Evolutionary conservation across 2,113 vertebrate genomes (phyloP).

Genomic region (Dicerorhinus sumatrensis): DNA sequence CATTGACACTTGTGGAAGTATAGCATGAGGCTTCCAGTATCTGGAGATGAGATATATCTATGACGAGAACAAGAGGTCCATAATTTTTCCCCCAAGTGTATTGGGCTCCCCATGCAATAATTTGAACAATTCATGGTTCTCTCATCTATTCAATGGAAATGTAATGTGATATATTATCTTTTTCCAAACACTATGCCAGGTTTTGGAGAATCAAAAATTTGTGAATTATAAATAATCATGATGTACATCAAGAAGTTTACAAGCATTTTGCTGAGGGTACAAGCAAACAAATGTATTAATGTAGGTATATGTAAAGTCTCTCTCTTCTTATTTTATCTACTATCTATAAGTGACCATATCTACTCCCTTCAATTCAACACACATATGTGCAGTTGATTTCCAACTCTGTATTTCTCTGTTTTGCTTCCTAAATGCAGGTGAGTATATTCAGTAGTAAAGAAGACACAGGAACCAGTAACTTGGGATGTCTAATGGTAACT

Average conservation of each 20-base stretch:
- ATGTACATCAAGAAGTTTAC: background rate
- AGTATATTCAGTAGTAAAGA: background rate
- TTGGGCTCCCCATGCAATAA: background rate
- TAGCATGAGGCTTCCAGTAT: background rate
- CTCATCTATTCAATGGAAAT: background rate
- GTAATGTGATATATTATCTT: background rate
- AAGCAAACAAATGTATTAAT: background rate
- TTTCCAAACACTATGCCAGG: background rate
- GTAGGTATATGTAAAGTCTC: too few species aligned
- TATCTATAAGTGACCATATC: background rate
- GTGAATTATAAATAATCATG: too few species aligned
- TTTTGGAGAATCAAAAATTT: background rate
- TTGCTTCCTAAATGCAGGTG: background rate
- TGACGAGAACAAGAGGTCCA: background rate
- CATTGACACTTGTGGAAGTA: background rate
- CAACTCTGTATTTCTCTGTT: background rate
- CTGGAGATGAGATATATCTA: background rate
- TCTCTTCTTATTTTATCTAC: background rate
- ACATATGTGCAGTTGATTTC: background rate
- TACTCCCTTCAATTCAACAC: background rate
- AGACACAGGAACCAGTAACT: background rate
- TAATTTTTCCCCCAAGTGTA: background rate
- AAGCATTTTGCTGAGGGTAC: background rate
- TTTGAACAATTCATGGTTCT: background rate
- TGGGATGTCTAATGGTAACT: background rate